These are phyloP conservation scores for Phlogophora meticulosa DNA, from an alignment of 2,888 invertebrate species.

Conservation along the genomic window DNA sequence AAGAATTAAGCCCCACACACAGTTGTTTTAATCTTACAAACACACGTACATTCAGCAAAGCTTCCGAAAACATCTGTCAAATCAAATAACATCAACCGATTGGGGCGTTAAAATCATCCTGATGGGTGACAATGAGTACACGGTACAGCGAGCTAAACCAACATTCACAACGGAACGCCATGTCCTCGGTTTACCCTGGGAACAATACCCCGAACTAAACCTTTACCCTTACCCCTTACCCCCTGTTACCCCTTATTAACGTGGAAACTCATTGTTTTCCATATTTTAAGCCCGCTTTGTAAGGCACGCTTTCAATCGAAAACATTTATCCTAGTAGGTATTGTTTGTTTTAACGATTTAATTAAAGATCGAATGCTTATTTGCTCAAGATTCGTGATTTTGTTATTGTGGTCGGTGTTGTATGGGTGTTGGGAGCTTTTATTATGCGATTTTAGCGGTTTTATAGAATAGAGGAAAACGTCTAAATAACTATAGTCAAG, in stretches of 20 bases:
- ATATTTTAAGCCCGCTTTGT: slow-evolving; percentile 83
- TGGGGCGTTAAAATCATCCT: slow-evolving; percentile 81
- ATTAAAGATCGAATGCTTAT: slow-evolving; percentile 65
- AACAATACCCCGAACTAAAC: slow-evolving; percentile 65
- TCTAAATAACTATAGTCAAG: neutral
- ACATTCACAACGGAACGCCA: slow-evolving; percentile 75
- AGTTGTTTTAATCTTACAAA: slow-evolving; percentile 48
- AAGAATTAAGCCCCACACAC: slow-evolving; percentile 33
- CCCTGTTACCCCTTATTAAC: slow-evolving; percentile 86
- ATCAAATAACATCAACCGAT: slow-evolving; percentile 76
- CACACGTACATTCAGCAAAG: slow-evolving; percentile 24
- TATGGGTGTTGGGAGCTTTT: slow-evolving; percentile 7
- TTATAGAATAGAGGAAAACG: neutral
- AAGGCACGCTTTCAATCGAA: slow-evolving; percentile 70
- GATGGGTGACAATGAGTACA: slow-evolving; percentile 81
- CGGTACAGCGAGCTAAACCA: slow-evolving; percentile 85
- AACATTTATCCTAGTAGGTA: slow-evolving; percentile 75
- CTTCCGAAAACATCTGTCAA: slow-evolving; percentile 82
- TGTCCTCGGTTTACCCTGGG: slow-evolving; percentile 80
- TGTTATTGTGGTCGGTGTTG: slow-evolving; percentile 35
- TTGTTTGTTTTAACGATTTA: slow-evolving; percentile 71
- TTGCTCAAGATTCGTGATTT: slow-evolving; percentile 42
- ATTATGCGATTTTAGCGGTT: slow-evolving; percentile 2
- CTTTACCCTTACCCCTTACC: slow-evolving; percentile 60
- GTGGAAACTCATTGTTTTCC: slow-evolving; percentile 87